These are phyloP conservation scores for Ischnura elegans DNA, from an alignment of 2,888 invertebrate species.

Conservation along the genomic window DNA sequence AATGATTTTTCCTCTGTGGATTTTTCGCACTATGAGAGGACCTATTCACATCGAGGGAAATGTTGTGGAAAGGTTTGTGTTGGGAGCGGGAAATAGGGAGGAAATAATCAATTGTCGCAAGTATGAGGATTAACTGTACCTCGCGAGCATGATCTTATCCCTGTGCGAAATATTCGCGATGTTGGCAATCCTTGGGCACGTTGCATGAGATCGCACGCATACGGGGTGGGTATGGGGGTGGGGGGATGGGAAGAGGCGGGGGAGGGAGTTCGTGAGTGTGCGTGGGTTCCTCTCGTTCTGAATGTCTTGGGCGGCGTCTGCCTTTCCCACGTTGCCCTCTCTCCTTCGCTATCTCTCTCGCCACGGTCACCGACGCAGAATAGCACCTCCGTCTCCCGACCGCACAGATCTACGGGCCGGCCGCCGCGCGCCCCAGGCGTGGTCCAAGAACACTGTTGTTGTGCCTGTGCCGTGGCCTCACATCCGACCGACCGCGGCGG, in stretches of 20 bases:
- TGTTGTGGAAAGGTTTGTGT: too few species aligned
- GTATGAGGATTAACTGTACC: too few species aligned
- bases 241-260: background rate
- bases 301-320: slow-evolving; percentile 35
- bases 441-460: background rate
- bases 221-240: background rate
- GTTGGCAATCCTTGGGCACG: slow-evolving; percentile 9
- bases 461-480: background rate
- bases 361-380: background rate
- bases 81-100: too few species aligned
- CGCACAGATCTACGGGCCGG: background rate
- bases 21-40: too few species aligned
- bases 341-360: background rate
- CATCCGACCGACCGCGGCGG: background rate
- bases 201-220: background rate
- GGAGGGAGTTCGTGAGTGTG: background rate
- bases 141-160: background rate
- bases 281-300: background rate
- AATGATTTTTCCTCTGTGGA: background rate
- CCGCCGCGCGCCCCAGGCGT: background rate
- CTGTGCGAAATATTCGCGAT: background rate
- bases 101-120: too few species aligned
- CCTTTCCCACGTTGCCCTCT: slow-evolving; percentile 13
- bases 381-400: background rate
- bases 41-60: too few species aligned